Base-by-base conservation (phyloP, 2,113 vertebrate genomes). In the Myodes glareolus region DNA sequence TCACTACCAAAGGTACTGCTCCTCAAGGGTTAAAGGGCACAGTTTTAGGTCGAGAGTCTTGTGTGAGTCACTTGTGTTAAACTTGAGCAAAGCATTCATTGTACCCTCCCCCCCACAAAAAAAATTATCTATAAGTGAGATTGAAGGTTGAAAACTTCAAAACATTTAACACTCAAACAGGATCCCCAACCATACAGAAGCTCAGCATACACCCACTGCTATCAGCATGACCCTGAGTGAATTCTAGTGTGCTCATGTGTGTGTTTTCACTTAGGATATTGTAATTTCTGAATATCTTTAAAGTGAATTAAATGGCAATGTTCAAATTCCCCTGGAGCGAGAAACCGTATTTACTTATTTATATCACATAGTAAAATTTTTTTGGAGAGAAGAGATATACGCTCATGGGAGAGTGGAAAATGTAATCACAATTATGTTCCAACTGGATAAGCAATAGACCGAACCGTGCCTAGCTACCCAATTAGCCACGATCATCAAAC, bases 291-390 rank as follows among this genome's bases (percentile, higher is more conserved):
- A 93, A 76, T 88, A 72, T 70, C 21, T 82, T 68, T 94, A 90
- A 85, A 92, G 65, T 76, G 39, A 96, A 58, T 39, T 91, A 47
- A 96, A 95, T 75, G 11, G 39, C 47, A 84, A 70, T 92, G 12
- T 78, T 5, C 39, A 78, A 36, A 31, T 94, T 93, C 16, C 52
- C 31, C 72, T 92, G 72, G 90, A n/a, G 0, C 11, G 13, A 39
- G 10, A 96, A 89, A 67, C 39, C n/a, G 92, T 90, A 42, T 96
- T 96, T n/a, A 65, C 3, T 77, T 97, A 94, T 95, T n/a, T 92
- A n/a, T 39, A 31, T n/a, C 45, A 31, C 29, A 76, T 7, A 88
- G 2, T 76, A 89, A 63, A 52, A 33, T 21, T 92, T 47, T 47
- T 89, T 90, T 91, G 47, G 10, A 58, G n/a, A 81, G 67, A 87